A percentile compares a stretch with the other conserved stretches of the same genome.
phyloP scores from a whole-genome alignment of 2,113 vertebrate species.

The Gobius niger region DNA sequence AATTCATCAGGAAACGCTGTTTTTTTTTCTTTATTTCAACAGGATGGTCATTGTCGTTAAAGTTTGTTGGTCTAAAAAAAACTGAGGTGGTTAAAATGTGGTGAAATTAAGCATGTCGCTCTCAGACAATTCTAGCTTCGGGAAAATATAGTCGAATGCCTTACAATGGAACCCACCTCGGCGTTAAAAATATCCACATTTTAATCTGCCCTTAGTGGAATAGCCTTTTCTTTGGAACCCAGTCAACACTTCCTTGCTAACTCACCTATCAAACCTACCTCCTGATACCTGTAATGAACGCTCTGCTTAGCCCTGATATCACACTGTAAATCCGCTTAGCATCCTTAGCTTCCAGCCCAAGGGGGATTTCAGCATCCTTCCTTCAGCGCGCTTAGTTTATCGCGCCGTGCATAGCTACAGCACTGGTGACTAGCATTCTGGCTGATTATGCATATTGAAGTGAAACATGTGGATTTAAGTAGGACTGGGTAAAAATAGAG shows the following conservation, averaged over 20 bases:
- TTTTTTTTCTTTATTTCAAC: too few relatives aligned
- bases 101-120: too few relatives aligned
- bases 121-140: too few relatives aligned
- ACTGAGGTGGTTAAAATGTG: too few relatives aligned
- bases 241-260: conserved; percentile 57
- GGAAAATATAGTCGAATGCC: too few relatives aligned
- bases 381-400: conserved; percentile 20
- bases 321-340: conserved; percentile 62
- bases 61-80: too few relatives aligned
- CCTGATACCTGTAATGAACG: conserved; percentile 62
- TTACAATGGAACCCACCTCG: not conserved
- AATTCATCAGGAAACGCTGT: too few relatives aligned
- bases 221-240: conserved; percentile 32
- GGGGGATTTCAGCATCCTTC: conserved; percentile 14
- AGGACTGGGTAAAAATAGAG: conserved; percentile 18
- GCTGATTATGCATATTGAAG: conserved; percentile 28
- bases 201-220: conserved; percentile 34
- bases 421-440: conserved; percentile 26
- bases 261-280: conserved; percentile 48
- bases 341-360: conserved; percentile 29
- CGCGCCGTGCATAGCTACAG: conserved; percentile 14
- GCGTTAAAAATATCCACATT: conserved; percentile 23
- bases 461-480: conserved; percentile 48
- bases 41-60: too few relatives aligned
- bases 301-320: conserved; percentile 60